phyloP scores from a whole-genome alignment of 2,113 vertebrate species.

The Colistium nudipinnis region DNA sequence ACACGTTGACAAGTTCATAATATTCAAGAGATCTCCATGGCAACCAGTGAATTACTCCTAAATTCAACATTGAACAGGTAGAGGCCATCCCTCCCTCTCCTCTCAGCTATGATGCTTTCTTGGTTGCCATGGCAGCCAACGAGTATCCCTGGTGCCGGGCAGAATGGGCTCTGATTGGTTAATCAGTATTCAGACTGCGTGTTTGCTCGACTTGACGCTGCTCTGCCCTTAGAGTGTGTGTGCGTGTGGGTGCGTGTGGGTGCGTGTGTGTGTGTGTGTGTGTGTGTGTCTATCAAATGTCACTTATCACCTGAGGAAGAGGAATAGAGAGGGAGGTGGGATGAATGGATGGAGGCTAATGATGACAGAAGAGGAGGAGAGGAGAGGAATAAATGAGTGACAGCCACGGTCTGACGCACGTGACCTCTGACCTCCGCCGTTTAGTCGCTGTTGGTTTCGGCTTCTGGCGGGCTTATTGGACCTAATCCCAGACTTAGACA shows the following conservation, averaged over 20 bases:
- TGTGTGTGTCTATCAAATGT: slow-evolving; percentile 56
- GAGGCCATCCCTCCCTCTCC: slow-evolving; percentile 23
- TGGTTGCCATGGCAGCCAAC: slow-evolving; percentile 62
- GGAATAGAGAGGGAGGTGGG: not conserved
- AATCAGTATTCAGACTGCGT: slow-evolving; percentile 68
- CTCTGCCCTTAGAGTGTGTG: slow-evolving; percentile 20
- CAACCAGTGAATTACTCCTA: not conserved
- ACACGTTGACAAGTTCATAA: not conserved
- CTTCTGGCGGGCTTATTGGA: not conserved
- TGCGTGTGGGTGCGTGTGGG: slow-evolving; percentile 28
- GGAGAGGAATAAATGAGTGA: slow-evolving; percentile 8
- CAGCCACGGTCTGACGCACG: slow-evolving; percentile 2
- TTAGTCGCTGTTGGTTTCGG: not conserved
- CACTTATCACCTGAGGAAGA: slow-evolving; percentile 54
- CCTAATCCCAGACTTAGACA: not conserved
- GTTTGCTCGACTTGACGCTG: slow-evolving; percentile 43
- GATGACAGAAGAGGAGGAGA: not conserved
- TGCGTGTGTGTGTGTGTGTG: slow-evolving; percentile 24
- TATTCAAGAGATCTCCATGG: not conserved
- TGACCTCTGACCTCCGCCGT: slow-evolving; percentile 28
- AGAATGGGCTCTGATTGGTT: slow-evolving; percentile 70
- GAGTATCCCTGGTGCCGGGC: slow-evolving; percentile 57
- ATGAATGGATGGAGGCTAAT: not conserved
- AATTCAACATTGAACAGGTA: not conserved
- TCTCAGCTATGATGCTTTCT: slow-evolving; percentile 53